These are phyloP conservation scores for Myrmophylax atrothorax DNA, from an alignment of 2,113 vertebrate species.

Conservation along the genomic window DNA sequence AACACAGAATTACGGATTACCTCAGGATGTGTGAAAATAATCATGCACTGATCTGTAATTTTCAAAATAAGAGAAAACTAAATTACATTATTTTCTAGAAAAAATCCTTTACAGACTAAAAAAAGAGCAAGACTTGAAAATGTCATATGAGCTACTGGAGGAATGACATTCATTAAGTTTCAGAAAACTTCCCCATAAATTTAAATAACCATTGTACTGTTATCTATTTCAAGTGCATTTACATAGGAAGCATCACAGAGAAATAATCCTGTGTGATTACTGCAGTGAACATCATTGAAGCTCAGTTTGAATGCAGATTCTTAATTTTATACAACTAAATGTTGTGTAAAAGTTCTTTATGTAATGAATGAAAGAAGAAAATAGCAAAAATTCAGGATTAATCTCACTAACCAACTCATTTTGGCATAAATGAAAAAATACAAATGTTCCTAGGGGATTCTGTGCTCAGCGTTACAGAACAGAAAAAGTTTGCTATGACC, in stretches of 20 bases:
- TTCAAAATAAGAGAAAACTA: background rate
- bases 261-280: background rate
- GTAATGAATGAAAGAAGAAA: background rate
- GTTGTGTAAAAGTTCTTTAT: background rate
- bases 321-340: background rate
- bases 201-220: background rate
- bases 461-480: background rate
- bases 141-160: background rate
- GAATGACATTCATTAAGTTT: background rate
- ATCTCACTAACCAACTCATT: background rate
- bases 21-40: background rate
- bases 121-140: background rate
- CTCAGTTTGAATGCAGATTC: background rate
- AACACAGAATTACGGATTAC: background rate
- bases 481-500: background rate
- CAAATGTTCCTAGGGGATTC: background rate
- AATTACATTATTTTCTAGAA: background rate
- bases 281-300: background rate
- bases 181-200: background rate
- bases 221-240: background rate
- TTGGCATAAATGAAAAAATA: background rate
- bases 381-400: background rate
- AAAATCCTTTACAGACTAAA: background rate
- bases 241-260: background rate
- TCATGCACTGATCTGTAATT: background rate